Evolutionary conservation across 1,140 invertebrate genomes (phyloP), one percentile per base, ranked within the genome.

Genomic region (Ooceraea biroi): DNA sequence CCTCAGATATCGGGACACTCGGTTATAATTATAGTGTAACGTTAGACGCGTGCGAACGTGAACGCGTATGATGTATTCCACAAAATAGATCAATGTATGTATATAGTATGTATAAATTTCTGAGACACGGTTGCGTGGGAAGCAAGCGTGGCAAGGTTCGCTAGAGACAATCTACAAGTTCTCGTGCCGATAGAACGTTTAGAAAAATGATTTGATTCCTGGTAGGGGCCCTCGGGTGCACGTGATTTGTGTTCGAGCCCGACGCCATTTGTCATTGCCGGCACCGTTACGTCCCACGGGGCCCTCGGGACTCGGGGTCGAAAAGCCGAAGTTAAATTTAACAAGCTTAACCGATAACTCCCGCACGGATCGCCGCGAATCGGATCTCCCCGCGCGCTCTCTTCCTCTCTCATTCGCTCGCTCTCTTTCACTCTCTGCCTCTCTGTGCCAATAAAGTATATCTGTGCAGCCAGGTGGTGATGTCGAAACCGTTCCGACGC

Each of bases 311-410:
- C 60, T 57, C 61, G 72, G 52, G 85, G 76, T 88, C 84, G 83
- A 88, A 88, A 88, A 85, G 87, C 83, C 83, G 58, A 88, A 88
- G 87, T 88, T 88, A 88, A 88, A 88, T 88, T 88, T 88, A 88
- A 88, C 86, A 85, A 88, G 86, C 87, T 83, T 76, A 82, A 85
- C 83, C 86, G 86, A 88, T 88, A 88, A 88, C 87, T 88, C 86
- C 87, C 77, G 83, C 82, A 61, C 61, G 82, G 82, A 87, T 87
- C 69, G 52, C 57, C 69, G 58, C 52, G 69, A 46, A 63, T 83
- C 72, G 2, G 46, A 36, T 27, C 58, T 83, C n/a, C 22, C 44
- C 36, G n/a, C 5, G 27, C 17, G 19, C 8, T 11, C 19, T 22
- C 30, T 22, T 3, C 25, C 55, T 58, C 55, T 27, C 66, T 66